Evolutionary conservation across 1,140 invertebrate genomes (phyloP), one percentile per base, ranked within the genome.

Genomic region (Trigoniulus corallinus): DNA sequence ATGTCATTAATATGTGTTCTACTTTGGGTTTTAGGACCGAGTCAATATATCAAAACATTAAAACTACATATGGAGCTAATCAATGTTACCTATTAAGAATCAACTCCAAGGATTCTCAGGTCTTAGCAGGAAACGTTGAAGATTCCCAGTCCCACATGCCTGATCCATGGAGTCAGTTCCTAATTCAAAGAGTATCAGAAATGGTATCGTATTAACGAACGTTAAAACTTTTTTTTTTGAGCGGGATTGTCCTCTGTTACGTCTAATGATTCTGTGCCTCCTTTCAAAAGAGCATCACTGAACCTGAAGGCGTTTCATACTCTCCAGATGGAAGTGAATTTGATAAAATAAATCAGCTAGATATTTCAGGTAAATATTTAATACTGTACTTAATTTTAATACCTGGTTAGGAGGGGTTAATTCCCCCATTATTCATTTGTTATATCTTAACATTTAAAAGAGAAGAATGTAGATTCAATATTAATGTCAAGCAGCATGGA

Each of bases 1-100:
- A 58, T 21, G 42, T 24, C 46, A 43, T 53, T 52, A 46, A 24
- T 46, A 25, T 20, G 53, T 48, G 39, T 50, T n/a, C 34, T 44
- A 48, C 56, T 58, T 56, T 57, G 53, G 54, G 58, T 55, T 58
- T 72, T 61, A 91, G 86, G 61, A 83, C 87, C 50, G 81, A 88
- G 65, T 71, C 77, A 57, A 69, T 81, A 46, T 92, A 84, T 72
- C 81, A 86, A 61, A 76, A 76, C 53, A 76, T 94, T 63, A 88
- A 89, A 67, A 78, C 78, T 42, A 78, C 80, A 23, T 93, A 88
- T 70, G 88, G 87, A 24, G 73, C 74, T 27, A 75, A 77, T 53
- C 83, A 83, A 62, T 93, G 88, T 67, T 89, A 92, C 65, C 69
- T 94, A 57, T 69, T 96, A 25, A 76, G 79, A 64, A 84, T 93